Conservation (phyloP, 1,140 invertebrate species). For the Nixonia krombeini region DNA sequence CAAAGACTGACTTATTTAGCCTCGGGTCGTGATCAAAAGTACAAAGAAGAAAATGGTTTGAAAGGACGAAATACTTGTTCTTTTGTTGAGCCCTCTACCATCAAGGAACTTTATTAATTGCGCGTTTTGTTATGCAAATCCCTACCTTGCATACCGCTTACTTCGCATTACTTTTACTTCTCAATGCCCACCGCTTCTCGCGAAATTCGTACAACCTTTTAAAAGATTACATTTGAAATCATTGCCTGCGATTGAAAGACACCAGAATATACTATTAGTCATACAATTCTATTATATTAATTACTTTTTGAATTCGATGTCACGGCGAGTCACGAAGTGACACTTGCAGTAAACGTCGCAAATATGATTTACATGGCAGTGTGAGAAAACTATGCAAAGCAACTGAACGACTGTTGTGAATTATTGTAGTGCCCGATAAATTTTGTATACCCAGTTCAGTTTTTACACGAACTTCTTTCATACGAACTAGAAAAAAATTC, state of each 20-base stretch:
- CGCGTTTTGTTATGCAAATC: conserved; percentile 71
- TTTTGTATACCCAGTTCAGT: no score
- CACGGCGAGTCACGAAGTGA: no score
- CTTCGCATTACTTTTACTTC: conserved; percentile 41
- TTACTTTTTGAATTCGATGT: no score
- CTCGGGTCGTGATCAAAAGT: conserved; percentile 41
- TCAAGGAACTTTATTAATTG: conserved; percentile 70
- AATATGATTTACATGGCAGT: no score
- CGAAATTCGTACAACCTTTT: conserved; percentile 52
- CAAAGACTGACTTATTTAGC: conserved; percentile 68
- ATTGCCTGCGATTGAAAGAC: conserved; percentile 55
- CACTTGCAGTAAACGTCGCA: no score
- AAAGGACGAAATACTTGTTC: conserved; percentile 66
- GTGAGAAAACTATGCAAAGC: no score
- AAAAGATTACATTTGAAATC: conserved; percentile 64
- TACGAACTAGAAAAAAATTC: no score
- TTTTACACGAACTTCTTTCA: no score
- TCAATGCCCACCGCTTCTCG: conserved; percentile 25
- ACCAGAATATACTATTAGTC: conserved; percentile 43
- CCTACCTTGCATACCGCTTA: conserved; percentile 52
- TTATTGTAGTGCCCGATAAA: no score
- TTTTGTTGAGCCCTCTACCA: conserved; percentile 60
- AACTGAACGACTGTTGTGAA: no score
- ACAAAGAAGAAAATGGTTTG: conserved; percentile 51
- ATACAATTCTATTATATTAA: no score